A percentile compares a stretch with the other conserved stretches of the same genome.
Conservation (phyloP, 2,888 invertebrate genomes). For the Agrochola litura region DNA sequence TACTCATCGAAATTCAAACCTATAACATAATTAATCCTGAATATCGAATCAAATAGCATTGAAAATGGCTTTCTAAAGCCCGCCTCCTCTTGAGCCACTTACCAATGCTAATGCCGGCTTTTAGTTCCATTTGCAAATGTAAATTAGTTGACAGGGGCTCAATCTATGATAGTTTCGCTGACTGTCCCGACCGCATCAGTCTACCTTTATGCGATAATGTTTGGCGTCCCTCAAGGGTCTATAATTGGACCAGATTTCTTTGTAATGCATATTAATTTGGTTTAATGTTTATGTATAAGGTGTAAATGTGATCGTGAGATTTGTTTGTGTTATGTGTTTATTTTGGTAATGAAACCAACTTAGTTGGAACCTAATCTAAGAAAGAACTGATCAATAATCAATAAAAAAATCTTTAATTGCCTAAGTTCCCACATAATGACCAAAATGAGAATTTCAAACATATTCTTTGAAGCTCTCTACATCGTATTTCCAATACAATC, state of each 20-base stretch:
- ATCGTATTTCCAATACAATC: slow-evolving; percentile 1
- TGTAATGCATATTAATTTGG: slow-evolving; percentile 42
- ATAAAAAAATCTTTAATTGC: background rate
- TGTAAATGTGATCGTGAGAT: slow-evolving; percentile 5
- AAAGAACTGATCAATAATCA: background rate
- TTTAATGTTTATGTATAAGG: slow-evolving; percentile 32
- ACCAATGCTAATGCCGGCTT: slow-evolving; percentile 84
- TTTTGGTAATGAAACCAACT: background rate
- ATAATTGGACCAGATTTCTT: slow-evolving; percentile 60
- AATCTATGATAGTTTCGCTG: slow-evolving; percentile 76
- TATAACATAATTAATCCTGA: slow-evolving; percentile 72
- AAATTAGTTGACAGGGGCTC: slow-evolving; percentile 79
- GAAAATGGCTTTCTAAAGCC: slow-evolving; percentile 80
- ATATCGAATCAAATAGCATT: slow-evolving; percentile 81
- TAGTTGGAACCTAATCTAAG: background rate
- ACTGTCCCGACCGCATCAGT: slow-evolving; percentile 51
- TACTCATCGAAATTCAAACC: slow-evolving; percentile 66
- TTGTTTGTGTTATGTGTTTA: slow-evolving; percentile 6
- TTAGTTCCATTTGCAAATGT: slow-evolving; percentile 85
- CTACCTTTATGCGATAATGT: slow-evolving; percentile 55
- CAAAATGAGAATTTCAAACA: background rate
- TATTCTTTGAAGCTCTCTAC: background rate
- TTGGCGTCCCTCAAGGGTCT: slow-evolving; percentile 59
- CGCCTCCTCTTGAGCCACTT: slow-evolving; percentile 76
- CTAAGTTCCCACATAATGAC: background rate